A percentile compares a stretch with the other conserved stretches of the same genome.
Evolutionary conservation across 2,113 vertebrate species (phyloP).

Genomic region (Xyliphius kryptos): DNA sequence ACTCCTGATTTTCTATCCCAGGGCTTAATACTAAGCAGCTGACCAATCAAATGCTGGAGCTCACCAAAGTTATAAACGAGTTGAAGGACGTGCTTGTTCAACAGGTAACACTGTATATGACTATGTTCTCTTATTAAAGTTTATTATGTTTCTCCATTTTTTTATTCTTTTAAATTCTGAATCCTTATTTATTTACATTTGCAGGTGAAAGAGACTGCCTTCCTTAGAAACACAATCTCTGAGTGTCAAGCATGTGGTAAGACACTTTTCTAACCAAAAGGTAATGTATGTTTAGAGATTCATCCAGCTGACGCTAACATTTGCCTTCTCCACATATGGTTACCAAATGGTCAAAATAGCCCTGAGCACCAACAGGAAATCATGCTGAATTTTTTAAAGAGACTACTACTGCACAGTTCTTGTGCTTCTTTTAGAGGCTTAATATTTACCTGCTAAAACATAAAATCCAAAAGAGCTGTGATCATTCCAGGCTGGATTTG

Average conservation of each 20-base stretch:
- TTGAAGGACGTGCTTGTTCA: conserved; percentile 94
- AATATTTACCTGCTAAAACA: no score
- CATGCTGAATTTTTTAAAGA: neutral
- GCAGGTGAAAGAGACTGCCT: conserved; percentile 95
- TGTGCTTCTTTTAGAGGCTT: no score
- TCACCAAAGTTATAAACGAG: conserved; percentile 89
- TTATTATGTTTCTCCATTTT: neutral
- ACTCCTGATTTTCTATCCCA: conserved; percentile 47
- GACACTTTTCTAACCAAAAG: neutral
- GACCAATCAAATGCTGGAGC: conserved; percentile 87
- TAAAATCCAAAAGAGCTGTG: no score
- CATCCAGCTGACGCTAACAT: neutral
- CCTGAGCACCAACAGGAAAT: neutral
- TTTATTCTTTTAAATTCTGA: no score
- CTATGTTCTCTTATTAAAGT: conserved; percentile 15
- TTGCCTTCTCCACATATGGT: conserved; percentile 20
- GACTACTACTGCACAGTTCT: no score
- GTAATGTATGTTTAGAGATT: conserved; percentile 3
- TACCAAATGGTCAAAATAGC: conserved; percentile 16
- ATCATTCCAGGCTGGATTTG: no score
- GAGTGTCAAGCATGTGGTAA: conserved; percentile 96
- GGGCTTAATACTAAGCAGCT: conserved; percentile 90
- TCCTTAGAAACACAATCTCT: conserved; percentile 91
- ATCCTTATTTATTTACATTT: conserved; percentile 34
- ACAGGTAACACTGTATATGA: conserved; percentile 70